phyloP scores from a whole-genome alignment of 2,888 invertebrate genomes.

The Diabrotica balteata region DNA sequence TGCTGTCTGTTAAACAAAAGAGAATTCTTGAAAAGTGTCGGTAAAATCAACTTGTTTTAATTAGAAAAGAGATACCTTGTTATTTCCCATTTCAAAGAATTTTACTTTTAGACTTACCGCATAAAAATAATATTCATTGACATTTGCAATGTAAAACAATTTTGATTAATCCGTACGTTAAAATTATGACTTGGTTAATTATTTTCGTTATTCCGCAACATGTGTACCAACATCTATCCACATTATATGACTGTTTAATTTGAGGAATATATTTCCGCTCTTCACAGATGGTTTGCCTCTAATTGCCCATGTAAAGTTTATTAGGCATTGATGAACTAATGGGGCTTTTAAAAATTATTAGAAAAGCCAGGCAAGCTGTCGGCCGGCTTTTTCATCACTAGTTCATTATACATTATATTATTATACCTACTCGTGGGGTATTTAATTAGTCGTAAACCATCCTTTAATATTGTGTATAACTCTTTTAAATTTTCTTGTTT shows the following conservation, averaged over 20 bases:
- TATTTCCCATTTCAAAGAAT: too few relatives aligned
- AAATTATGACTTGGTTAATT: too few relatives aligned
- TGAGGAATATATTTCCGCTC: neutral
- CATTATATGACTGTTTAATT: conserved; percentile 4
- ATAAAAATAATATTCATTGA: too few relatives aligned
- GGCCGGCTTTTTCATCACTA: neutral
- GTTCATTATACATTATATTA: conserved; percentile 1
- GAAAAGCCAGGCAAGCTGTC: conserved; percentile 5
- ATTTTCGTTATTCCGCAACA: neutral
- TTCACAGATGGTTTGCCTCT: conserved; percentile 25
- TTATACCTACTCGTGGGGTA: neutral
- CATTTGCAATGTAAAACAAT: too few relatives aligned
- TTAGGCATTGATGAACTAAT: conserved; percentile 31
- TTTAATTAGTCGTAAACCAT: conserved; percentile 1
- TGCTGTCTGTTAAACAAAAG: too few relatives aligned
- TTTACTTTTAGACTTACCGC: too few relatives aligned
- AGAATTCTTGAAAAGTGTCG: too few relatives aligned
- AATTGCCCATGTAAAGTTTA: conserved; percentile 38
- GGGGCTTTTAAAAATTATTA: conserved; percentile 27
- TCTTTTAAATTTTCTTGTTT: too few relatives aligned
- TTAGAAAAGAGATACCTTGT: too few relatives aligned
- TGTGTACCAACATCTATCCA: neutral
- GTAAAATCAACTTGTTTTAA: too few relatives aligned
- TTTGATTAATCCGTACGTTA: too few relatives aligned
- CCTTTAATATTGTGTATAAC: too few relatives aligned